Conservation (phyloP, 2,797 vertebrate species). For the Falco concolor region DNA sequence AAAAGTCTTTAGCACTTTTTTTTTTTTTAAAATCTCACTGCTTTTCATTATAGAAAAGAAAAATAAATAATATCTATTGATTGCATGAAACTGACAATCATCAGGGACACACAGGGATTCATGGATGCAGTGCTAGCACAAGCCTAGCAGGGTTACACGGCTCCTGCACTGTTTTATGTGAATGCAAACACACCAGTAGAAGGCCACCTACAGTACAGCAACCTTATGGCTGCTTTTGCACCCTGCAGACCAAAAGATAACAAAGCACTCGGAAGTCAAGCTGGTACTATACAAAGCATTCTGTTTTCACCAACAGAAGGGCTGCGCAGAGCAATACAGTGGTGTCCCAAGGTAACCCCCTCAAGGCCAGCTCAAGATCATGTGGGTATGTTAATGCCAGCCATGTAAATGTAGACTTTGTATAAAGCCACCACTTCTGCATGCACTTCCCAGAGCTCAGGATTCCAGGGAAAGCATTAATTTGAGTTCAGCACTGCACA, state of each 20-base stretch:
- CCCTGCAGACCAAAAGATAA: background rate
- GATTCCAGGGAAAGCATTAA: background rate
- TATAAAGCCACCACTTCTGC: background rate
- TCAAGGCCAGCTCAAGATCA: background rate
- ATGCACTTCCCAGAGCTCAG: background rate
- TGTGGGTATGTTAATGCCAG: background rate
- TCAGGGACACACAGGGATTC: background rate
- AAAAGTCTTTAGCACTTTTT: fast-evolving
- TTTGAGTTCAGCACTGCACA: background rate
- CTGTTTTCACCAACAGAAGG: background rate
- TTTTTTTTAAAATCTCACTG: background rate
- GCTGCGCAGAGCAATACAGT: background rate
- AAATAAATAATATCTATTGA: background rate
- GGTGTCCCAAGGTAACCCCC: background rate
- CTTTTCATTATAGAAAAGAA: background rate
- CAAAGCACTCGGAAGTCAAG: background rate
- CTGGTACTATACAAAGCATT: background rate
- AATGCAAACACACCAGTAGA: background rate
- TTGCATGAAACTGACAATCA: background rate
- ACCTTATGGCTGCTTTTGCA: background rate
- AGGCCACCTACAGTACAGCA: background rate
- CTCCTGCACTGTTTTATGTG: background rate
- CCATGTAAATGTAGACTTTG: background rate
- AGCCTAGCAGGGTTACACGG: background rate
- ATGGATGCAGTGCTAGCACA: background rate